phyloP scores from a whole-genome alignment of 2,797 vertebrate genomes.

The Gymnoscopelus microlampas region DNA sequence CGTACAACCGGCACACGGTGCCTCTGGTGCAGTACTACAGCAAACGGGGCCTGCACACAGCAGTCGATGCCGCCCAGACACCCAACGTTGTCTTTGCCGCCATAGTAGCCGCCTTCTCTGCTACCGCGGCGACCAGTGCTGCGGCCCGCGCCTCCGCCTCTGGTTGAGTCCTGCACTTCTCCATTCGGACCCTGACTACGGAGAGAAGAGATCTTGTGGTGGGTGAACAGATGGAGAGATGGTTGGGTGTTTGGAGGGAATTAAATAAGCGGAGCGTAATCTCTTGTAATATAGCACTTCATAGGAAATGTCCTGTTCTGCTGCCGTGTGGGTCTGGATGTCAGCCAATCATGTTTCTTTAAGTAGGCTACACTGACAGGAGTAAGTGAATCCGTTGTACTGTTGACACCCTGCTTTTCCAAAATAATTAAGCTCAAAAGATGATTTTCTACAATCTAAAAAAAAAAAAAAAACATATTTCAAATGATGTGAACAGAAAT shows the following conservation, averaged over 20 bases:
- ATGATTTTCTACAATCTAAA: conserved; percentile 65
- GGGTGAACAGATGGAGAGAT: conserved; percentile 32
- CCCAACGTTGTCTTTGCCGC: conserved; percentile 93
- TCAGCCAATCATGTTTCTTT: conserved; percentile 32
- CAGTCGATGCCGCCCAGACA: conserved; percentile 89
- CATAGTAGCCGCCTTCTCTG: conserved; percentile 95
- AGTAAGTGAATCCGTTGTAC: conserved; percentile 27
- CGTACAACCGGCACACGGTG: no score
- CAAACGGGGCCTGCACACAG: conserved; percentile 83
- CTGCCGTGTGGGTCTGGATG: conserved; percentile 7
- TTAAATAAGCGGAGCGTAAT: background rate
- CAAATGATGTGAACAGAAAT: no score
- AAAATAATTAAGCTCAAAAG: conserved; percentile 71
- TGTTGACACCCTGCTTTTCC: conserved; percentile 33
- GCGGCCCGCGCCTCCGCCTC: conserved; percentile 90
- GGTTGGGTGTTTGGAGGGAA: conserved; percentile 9
- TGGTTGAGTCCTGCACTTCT: conserved; percentile 74
- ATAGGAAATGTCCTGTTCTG: conserved; percentile 21
- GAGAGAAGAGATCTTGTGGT: conserved; percentile 56
- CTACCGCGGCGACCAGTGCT: conserved; percentile 72
- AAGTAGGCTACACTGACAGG: conserved; percentile 12
- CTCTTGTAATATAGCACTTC: conserved; percentile 24
- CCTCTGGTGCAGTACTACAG: conserved; percentile 94
- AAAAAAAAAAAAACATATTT: no score
- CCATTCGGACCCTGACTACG: conserved; percentile 51